These are phyloP conservation scores for Alca torda DNA, from an alignment of 2,797 vertebrate species.

Conservation along the genomic window DNA sequence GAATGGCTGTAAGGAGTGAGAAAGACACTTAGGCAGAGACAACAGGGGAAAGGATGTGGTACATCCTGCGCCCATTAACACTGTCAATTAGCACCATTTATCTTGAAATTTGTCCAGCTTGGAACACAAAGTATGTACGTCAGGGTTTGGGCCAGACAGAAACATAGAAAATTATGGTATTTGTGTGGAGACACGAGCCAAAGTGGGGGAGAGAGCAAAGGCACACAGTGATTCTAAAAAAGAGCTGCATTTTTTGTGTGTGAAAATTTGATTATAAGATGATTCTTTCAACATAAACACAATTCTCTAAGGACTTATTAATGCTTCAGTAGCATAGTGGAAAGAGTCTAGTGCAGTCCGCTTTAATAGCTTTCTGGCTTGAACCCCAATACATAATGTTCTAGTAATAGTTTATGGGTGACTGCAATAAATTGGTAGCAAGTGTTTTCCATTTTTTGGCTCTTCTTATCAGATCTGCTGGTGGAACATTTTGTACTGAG, in stretches of 20 bases:
- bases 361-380: slow-evolving; percentile 82
- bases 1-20: not conserved
- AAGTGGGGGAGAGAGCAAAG: slow-evolving; percentile 52
- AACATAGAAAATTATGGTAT: slow-evolving; percentile 54
- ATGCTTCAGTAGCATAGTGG: slow-evolving; percentile 73
- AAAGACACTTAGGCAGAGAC: slow-evolving; percentile 44
- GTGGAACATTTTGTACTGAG: slow-evolving; percentile 80
- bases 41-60: slow-evolving; percentile 45
- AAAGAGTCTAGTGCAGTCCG: slow-evolving; percentile 71
- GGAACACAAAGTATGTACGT: slow-evolving; percentile 36
- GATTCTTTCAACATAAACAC: slow-evolving; percentile 72
- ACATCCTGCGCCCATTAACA: slow-evolving; percentile 66
- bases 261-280: slow-evolving; percentile 74
- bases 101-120: slow-evolving; percentile 69
- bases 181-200: slow-evolving; percentile 63
- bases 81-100: slow-evolving; percentile 73
- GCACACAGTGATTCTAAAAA: slow-evolving; percentile 49
- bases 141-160: slow-evolving; percentile 62
- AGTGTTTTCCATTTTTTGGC: slow-evolving; percentile 81
- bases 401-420: slow-evolving; percentile 83
- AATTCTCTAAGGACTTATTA: slow-evolving; percentile 71
- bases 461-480: slow-evolving; percentile 76
- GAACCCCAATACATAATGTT: slow-evolving; percentile 83
- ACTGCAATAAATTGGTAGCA: slow-evolving; percentile 80
- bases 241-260: slow-evolving; percentile 59